Evolutionary conservation across 2,113 vertebrate species (phyloP).

Genomic region (Neolamprologus sp.): DNA sequence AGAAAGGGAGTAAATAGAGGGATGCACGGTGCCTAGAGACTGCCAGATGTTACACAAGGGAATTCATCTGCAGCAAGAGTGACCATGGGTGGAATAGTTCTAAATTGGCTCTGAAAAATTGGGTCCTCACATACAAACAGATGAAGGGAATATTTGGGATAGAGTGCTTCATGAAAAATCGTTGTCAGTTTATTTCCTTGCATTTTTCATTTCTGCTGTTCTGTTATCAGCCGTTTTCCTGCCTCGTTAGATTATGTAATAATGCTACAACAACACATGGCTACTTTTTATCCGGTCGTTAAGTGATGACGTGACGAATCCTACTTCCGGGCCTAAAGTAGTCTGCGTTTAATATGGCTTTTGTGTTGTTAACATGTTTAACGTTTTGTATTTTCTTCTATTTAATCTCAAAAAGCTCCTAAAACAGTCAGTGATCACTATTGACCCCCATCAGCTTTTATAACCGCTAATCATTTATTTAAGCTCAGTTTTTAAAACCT

Average conservation of each 20-base stretch:
- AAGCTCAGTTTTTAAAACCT: no score
- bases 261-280: not conserved
- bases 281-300: not conserved
- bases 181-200: not conserved
- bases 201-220: not conserved
- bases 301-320: no score
- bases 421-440: no score
- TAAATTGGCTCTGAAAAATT: conserved; percentile 63
- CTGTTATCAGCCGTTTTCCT: not conserved
- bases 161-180: not conserved
- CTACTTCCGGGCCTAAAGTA: no score
- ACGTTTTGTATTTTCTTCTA: no score
- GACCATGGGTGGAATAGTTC: conserved; percentile 52
- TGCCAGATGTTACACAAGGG: conserved; percentile 49
- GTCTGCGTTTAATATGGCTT: no score
- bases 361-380: no score
- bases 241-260: not conserved
- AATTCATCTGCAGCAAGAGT: conserved; percentile 48
- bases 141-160: conserved; percentile 27
- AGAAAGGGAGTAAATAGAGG: conserved; percentile 46
- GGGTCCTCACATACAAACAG: conserved; percentile 14
- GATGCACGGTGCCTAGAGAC: conserved; percentile 36
- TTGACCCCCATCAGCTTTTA: accelerated
- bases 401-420: no score
- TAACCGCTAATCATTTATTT: no score